Base-by-base conservation (phyloP, 2,113 vertebrate genomes). In the Tychaedon coryphoeus region DNA sequence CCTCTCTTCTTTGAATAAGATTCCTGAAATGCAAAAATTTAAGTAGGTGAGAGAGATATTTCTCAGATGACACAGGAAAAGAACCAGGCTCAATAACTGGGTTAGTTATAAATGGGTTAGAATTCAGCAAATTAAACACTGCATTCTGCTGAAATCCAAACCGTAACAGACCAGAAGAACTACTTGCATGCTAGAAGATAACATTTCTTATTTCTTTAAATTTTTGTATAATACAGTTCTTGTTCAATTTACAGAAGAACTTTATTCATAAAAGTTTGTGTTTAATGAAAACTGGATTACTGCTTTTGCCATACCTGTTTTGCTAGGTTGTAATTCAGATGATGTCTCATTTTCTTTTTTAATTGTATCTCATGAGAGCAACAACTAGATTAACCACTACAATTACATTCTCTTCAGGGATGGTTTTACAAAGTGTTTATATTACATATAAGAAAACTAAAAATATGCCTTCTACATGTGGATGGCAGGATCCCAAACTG, bases 1-100 rank as follows among this genome's bases (percentile, higher is more conserved):
- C 98, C 97, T 91, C 98, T 97, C 94, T 98, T 98, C 97, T 98
- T 98, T 96, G 97, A 97, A 84, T 98, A 99, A 57, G 98, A 98
- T 76, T 99, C 98, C 99, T 99, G 97, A 92, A 97, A 97, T 66
- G 78, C 67, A 95, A 86, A 95, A 91, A 83, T 64, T 92, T 29
- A 95, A 53, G 61, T 78, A 69, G 53, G 58, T 95, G 82, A 97
- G 90, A 75, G 73, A 95, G 25, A 64, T 10, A 50, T 33, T 91
- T 81, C 60, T 91, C 43, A 67, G 42, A 50, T 26, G 29, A 94
- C 64, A 83, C 15, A 86, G 34, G 72, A 74, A 90, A 86, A 96
- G 17, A 95, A 53, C 10, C 17, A 87, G 12, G 16, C 26, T 62
- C 29, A 70, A 22, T 47, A 96, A 73, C 24, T 88, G n/a, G 34